Evolutionary conservation across 2,888 invertebrate genomes (phyloP).

Genomic region (Candidula unifasciata): DNA sequence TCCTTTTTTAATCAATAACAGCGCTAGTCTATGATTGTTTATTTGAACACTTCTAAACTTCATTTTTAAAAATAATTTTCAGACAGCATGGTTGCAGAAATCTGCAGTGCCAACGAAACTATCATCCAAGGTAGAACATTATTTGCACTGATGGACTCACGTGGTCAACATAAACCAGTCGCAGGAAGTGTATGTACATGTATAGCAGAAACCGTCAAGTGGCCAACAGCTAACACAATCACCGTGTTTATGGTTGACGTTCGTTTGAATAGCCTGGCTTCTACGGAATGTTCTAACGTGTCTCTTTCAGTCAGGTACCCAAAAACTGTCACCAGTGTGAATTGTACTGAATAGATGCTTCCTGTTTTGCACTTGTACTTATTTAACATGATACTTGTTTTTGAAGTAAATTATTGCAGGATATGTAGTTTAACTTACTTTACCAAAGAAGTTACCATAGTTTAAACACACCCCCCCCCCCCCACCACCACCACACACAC

Average conservation of each 20-base stretch:
- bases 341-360: no score
- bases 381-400: no score
- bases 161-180: slow-evolving; percentile 24
- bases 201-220: slow-evolving; percentile 52
- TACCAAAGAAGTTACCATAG: no score
- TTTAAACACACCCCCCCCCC: no score
- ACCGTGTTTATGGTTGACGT: slow-evolving; percentile 56
- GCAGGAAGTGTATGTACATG: slow-evolving; percentile 54
- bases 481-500: no score
- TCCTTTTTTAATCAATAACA: no score
- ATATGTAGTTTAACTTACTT: no score
- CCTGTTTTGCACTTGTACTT: no score
- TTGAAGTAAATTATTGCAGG: no score
- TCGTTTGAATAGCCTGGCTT: slow-evolving; percentile 46
- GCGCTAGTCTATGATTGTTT: no score
- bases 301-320: slow-evolving; percentile 26
- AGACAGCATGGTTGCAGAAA: slow-evolving; percentile 49
- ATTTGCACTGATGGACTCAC: slow-evolving; percentile 52
- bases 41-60: neutral
- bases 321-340: no score
- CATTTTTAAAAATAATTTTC: neutral
- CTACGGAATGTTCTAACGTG: slow-evolving; percentile 52
- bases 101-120: slow-evolving; percentile 48
- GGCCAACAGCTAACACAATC: slow-evolving; percentile 53
- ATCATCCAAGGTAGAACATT: slow-evolving; percentile 52